These are phyloP conservation scores for Mugil cephalus DNA, from an alignment of 2,113 vertebrate genomes.

Conservation along the genomic window DNA sequence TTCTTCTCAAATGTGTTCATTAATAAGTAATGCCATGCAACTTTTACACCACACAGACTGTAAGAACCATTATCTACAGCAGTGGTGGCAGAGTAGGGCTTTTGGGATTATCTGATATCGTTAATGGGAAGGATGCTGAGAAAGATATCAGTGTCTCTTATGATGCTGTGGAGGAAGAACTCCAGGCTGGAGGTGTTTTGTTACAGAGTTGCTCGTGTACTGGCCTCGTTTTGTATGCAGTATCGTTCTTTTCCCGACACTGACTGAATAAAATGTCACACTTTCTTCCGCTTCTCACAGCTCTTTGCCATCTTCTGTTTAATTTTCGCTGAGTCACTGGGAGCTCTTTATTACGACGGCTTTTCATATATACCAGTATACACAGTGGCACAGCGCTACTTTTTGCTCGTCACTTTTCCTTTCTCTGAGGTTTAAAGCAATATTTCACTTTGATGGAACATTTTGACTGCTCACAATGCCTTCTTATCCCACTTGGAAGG, in stretches of 20 bases:
- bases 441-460: slow-evolving; percentile 46
- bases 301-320: slow-evolving; percentile 12
- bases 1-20: too few species aligned
- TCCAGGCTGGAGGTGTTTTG: not conserved
- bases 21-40: not conserved
- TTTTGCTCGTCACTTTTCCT: slow-evolving; percentile 47
- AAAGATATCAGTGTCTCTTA: not conserved
- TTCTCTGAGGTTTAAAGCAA: slow-evolving; percentile 48
- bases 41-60: not conserved
- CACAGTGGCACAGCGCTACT: slow-evolving; percentile 45
- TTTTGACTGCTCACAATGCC: slow-evolving; percentile 26
- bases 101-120: not conserved
- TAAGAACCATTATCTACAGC: not conserved
- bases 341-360: slow-evolving; percentile 34
- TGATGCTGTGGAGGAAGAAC: not conserved
- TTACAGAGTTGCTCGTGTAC: not conserved
- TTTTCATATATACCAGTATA: slow-evolving; percentile 40
- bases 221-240: slow-evolving; percentile 3
- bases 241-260: not conserved
- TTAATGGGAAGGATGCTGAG: not conserved
- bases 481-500: slow-evolving; percentile 23
- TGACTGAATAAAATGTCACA: not conserved
- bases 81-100: not conserved
- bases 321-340: slow-evolving; percentile 18
- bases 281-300: slow-evolving; percentile 8